Evolutionary conservation across 2,888 invertebrate species (phyloP), one percentile per base, ranked within the genome.

Genomic region (Cactoblastis cactorum): DNA sequence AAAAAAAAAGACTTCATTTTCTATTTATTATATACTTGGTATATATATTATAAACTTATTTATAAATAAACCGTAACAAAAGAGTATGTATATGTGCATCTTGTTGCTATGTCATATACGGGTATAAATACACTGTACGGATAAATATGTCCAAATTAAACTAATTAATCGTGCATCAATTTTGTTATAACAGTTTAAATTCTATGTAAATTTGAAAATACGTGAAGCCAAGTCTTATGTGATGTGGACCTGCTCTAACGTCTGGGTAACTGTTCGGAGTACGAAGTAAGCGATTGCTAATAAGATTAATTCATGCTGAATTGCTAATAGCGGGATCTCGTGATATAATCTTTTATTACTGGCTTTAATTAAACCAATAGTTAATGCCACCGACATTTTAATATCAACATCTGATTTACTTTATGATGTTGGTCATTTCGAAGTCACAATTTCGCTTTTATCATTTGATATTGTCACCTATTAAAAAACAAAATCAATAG

Each of bases 251-350:
- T n/a, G 24, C 43, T 43, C 15, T 28, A 24, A 37, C 15, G 37
- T 24, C 47, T 38, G 24, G n/a, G n/a, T n/a, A n/a, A 54, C 54
- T 53, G 53, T 51, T 55, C 49, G 53, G 52, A 51, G 53, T 55
- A 49, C 53, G 45, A 41, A 33, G 49, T 45, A 49, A 47, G 47
- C 45, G 57, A 53, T 57, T 48, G 55, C 53, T 55, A 51, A 49
- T 53, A 50, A 55, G 54, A 55, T 54, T 55, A 50, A 51, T 45
- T 45, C 52, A 54, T 53, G 53, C 47, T 48, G 55, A 56, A 56
- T 54, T 51, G 50, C 53, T 57, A 53, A 52, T 51, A 55, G 49
- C 53, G 38, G 52, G 41, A 49, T 43, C 32, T n/a, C 22, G 53
- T 24, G 54, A 54, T 54, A 53, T 54, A 41, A 52, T 53, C 53